Percentiles rank a stretch among this genome's conserved stretches.
Conservation (phyloP, 2,113 vertebrate species). For the Pachycephala philippinensis region DNA sequence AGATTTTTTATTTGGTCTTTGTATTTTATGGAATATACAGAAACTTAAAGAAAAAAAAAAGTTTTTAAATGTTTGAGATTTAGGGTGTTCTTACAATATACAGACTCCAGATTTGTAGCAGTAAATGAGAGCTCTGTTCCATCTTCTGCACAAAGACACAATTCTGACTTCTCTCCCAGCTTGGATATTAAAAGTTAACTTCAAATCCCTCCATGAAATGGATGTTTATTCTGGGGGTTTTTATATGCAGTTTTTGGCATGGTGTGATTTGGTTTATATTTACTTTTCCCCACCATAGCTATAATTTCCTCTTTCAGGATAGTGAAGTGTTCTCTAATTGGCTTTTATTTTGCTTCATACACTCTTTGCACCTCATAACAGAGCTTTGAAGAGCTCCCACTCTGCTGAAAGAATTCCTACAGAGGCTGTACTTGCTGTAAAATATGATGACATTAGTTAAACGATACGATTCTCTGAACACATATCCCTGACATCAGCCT, state of each 20-base stretch:
- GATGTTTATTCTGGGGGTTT: background rate
- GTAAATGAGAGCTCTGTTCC: conserved; percentile 38
- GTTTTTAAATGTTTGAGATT: background rate
- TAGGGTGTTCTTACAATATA: background rate
- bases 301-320: conserved; percentile 42
- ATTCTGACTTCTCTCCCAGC: conserved; percentile 5
- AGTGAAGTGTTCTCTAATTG: conserved; percentile 46
- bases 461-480: conserved; percentile 21
- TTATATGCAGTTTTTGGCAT: conserved; percentile 35
- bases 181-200: conserved; percentile 52
- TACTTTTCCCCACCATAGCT: conserved; percentile 39
- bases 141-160: conserved; percentile 5
- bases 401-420: conserved; percentile 25
- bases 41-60: background rate
- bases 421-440: conserved; percentile 43
- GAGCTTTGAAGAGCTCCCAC: conserved; percentile 28
- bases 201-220: conserved; percentile 27
- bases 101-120: background rate
- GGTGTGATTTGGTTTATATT: conserved; percentile 34
- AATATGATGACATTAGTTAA: conserved; percentile 61
- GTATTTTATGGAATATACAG: background rate
- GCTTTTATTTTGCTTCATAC: conserved; percentile 51
- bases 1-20: background rate
- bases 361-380: conserved; percentile 8
- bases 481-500: conserved; percentile 25